phyloP scores from a whole-genome alignment of 1,140 invertebrate species.

The Sweltsa coloradensis region DNA sequence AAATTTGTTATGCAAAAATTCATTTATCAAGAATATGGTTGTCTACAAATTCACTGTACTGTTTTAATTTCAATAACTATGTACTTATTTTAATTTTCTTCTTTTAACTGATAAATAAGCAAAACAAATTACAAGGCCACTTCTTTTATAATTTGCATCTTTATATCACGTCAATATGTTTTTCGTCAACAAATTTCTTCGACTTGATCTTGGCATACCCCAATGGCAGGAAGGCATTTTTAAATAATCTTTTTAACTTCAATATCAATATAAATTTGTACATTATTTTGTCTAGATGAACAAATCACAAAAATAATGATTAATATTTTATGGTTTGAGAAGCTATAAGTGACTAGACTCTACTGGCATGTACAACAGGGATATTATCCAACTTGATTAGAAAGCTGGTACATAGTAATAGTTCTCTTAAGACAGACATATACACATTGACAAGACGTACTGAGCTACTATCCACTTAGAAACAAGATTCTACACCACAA shows the following conservation, averaged over 20 bases:
- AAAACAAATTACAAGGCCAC: slow-evolving; percentile 19
- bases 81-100: slow-evolving; percentile 12
- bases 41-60: slow-evolving; percentile 18
- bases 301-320: slow-evolving; percentile 19
- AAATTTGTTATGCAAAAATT: slow-evolving; percentile 17
- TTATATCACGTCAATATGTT: slow-evolving; percentile 15
- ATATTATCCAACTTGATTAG: too few relatives aligned
- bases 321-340: slow-evolving; percentile 12
- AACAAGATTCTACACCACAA: too few relatives aligned
- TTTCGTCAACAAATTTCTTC: slow-evolving; percentile 15
- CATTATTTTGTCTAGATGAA: slow-evolving; percentile 15
- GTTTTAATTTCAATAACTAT: slow-evolving; percentile 9
- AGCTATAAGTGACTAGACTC: slow-evolving; percentile 17
- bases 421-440: too few relatives aligned
- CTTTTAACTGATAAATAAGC: slow-evolving; percentile 16
- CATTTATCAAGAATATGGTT: slow-evolving; percentile 18
- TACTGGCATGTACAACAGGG: slow-evolving; percentile 14
- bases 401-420: too few relatives aligned
- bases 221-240: slow-evolving; percentile 19
- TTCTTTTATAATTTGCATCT: slow-evolving; percentile 15
- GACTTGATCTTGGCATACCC: slow-evolving; percentile 18
- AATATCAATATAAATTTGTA: slow-evolving; percentile 18
- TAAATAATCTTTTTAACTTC: slow-evolving; percentile 13
- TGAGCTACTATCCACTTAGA: too few relatives aligned
- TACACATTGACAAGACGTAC: too few relatives aligned